Percentiles rank a stretch among this genome's conserved stretches.
phyloP scores from a whole-genome alignment of 2,888 invertebrate species.

The Hydrotaea diabolus region DNA sequence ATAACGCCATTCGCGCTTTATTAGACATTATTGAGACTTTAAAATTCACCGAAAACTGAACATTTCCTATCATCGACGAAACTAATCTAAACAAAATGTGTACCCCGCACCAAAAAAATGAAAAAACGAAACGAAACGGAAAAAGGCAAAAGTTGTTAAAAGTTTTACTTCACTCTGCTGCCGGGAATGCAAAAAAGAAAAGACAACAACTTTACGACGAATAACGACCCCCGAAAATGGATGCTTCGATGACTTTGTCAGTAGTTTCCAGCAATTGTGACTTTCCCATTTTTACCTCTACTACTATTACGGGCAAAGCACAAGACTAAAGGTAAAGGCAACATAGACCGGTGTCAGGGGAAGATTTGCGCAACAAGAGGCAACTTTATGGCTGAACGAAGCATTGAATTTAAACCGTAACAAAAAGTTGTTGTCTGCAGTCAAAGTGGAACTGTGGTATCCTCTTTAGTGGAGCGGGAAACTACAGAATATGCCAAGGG shows the following conservation, averaged over 20 bases:
- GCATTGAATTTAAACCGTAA: not conserved
- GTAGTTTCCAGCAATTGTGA: conserved; percentile 11
- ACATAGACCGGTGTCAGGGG: not conserved
- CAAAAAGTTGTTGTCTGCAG: not conserved
- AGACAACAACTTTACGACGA: not conserved
- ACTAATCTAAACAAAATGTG: conserved; percentile 17
- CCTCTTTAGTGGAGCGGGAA: not conserved
- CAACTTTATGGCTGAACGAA: conserved; percentile 5
- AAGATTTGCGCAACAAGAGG: not conserved
- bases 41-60: not conserved
- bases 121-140: not conserved
- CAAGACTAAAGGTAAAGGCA: not conserved
- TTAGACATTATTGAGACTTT: conserved; percentile 38
- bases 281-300: conserved; percentile 4
- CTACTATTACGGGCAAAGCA: not conserved
- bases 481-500: too few relatives aligned
- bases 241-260: conserved; percentile 34
- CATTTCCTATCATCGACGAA: conserved; percentile 39
- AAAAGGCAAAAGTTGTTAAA: not conserved
- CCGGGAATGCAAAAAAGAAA: not conserved
- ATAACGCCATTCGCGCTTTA: not conserved
- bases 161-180: not conserved
- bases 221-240: not conserved
- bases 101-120: not conserved
- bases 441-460: not conserved